phyloP scores from a whole-genome alignment of 2,888 invertebrate species.

The Stenichneumon culpator region DNA sequence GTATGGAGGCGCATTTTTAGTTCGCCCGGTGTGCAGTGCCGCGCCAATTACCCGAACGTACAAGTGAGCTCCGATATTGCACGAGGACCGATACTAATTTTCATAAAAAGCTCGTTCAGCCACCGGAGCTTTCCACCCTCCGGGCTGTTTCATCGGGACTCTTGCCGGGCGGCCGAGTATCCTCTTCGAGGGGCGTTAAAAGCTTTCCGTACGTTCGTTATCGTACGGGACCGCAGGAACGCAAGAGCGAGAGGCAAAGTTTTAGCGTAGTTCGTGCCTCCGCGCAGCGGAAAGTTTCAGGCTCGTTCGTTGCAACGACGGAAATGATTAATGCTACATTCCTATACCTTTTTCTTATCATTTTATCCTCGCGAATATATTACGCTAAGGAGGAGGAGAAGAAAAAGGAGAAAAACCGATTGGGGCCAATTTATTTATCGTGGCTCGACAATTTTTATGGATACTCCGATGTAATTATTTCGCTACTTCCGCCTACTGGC shows the following conservation, averaged over 20 bases:
- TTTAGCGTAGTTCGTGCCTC: constrained; percentile 31
- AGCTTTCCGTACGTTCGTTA: constrained; percentile 32
- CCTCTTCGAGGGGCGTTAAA: constrained; percentile 40
- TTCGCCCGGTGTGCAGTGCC: constrained; percentile 5
- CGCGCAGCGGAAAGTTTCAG: constrained; percentile 25
- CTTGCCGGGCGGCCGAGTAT: constrained; percentile 32
- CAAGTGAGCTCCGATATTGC: constrained; percentile 32
- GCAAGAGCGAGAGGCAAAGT: constrained; percentile 33
- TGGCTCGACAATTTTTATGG: constrained; percentile 13
- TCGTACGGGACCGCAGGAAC: constrained; percentile 16
- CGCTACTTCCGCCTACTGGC: neutral
- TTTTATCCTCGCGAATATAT: constrained; percentile 19
- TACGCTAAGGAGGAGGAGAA: neutral
- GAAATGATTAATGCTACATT: constrained; percentile 43
- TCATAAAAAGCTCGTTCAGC: constrained; percentile 59
- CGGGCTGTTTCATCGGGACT: constrained; percentile 40
- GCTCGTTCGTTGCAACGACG: constrained; percentile 44
- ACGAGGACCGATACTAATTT: constrained; percentile 61
- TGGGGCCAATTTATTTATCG: constrained; percentile 31
- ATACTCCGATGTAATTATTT: neutral
- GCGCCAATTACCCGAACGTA: constrained; percentile 39
- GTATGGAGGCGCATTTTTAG: constrained; percentile 12
- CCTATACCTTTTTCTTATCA: constrained; percentile 9
- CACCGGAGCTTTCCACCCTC: constrained; percentile 16
- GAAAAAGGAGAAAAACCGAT: neutral